Conservation (phyloP, 2,888 invertebrate genomes). For the Salpingus planirostris region DNA sequence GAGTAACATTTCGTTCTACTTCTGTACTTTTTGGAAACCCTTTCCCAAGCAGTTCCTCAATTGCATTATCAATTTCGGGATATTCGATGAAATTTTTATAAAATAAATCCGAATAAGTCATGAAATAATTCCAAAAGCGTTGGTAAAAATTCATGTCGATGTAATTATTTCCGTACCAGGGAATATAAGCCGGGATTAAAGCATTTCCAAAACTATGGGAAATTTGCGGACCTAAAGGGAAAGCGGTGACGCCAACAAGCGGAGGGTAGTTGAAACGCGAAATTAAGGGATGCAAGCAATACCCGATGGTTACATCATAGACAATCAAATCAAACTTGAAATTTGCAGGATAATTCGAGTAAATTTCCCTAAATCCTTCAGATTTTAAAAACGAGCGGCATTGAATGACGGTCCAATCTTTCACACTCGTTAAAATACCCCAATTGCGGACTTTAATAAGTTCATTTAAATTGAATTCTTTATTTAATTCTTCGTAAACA, state of each 20-base stretch:
- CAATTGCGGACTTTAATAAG: not conserved
- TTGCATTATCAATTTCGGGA: too few relatives aligned
- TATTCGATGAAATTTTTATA: too few relatives aligned
- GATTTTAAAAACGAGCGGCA: too few relatives aligned
- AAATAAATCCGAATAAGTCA: too few relatives aligned
- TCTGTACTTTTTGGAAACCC: slow-evolving; percentile 17
- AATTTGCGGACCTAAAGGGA: slow-evolving; percentile 6
- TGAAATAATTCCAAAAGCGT: too few relatives aligned
- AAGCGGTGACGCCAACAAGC: slow-evolving; percentile 14
- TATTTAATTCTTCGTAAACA: not conserved
- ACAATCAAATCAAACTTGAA: slow-evolving; percentile 31
- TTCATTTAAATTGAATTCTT: not conserved
- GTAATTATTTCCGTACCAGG: too few relatives aligned
- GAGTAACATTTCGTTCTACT: slow-evolving; percentile 23
- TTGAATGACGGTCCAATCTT: too few relatives aligned
- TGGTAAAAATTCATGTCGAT: too few relatives aligned
- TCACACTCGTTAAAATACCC: too few relatives aligned
- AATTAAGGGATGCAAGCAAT: slow-evolving; percentile 26
- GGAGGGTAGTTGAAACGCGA: slow-evolving; percentile 25
- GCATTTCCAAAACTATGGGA: slow-evolving; percentile 2
- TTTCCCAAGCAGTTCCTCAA: too few relatives aligned
- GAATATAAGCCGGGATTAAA: slow-evolving; percentile 6
- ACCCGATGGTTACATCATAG: slow-evolving; percentile 22
- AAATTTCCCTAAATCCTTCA: not conserved
- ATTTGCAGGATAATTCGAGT: slow-evolving; percentile 25